Percentiles rank a stretch among this genome's conserved stretches.
These are phyloP conservation scores for Priapulus caudatus DNA, from an alignment of 2,888 invertebrate species.

Conservation along the genomic window DNA sequence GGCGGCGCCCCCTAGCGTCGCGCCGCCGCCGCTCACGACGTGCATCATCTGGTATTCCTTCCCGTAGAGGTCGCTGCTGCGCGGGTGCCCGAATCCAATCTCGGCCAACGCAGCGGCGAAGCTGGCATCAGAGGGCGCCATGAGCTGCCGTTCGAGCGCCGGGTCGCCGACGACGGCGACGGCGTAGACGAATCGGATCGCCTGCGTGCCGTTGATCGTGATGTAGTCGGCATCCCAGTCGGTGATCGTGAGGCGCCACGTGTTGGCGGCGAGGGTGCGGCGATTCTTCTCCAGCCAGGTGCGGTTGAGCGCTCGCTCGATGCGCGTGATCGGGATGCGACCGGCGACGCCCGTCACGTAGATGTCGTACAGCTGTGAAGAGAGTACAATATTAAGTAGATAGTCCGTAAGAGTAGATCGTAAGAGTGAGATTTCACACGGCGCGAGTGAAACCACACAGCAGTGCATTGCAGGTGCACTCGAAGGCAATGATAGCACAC, in stretches of 20 bases:
- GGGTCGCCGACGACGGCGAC: not conserved
- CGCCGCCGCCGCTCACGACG: not conserved
- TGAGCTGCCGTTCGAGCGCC: not conserved
- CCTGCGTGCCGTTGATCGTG: not conserved
- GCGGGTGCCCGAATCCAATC: not conserved
- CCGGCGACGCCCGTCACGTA: no score
- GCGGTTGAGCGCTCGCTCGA: no score
- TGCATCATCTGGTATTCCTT: not conserved
- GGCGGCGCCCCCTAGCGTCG: not conserved
- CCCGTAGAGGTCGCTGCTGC: not conserved
- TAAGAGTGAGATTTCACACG: no score
- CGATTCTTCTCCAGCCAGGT: no score
- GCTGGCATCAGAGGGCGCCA: not conserved
- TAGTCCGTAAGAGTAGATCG: no score
- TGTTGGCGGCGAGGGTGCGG: no score
- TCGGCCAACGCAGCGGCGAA: not conserved
- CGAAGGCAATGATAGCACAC: no score
- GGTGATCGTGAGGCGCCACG: not conserved
- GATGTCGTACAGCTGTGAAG: no score
- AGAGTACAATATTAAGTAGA: no score
- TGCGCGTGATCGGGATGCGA: no score
- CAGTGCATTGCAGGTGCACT: no score
- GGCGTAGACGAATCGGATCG: not conserved
- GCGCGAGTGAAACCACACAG: no score
- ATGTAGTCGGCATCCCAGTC: not conserved